Evolutionary conservation across 2,888 invertebrate species (phyloP).

Genomic region (Arctia plantaginis): DNA sequence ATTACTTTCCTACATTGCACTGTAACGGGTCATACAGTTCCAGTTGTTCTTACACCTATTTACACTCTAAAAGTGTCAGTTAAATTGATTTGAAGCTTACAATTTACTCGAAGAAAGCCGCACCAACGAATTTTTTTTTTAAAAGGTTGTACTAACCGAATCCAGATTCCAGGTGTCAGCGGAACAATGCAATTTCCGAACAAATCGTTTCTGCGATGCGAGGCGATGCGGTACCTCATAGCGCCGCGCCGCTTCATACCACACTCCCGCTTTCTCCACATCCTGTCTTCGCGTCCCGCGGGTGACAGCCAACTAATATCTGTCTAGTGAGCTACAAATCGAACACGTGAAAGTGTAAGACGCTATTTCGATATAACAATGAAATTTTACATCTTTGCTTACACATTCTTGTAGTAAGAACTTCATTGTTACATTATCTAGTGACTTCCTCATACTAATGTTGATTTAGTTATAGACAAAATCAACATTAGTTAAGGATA

Average conservation of each 20-base stretch:
- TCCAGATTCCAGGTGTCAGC: slow-evolving; percentile 80
- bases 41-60: slow-evolving; percentile 28
- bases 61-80: slow-evolving; percentile 28
- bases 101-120: slow-evolving; percentile 48
- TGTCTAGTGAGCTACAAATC: slow-evolving; percentile 45
- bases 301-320: slow-evolving; percentile 53
- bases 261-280: slow-evolving; percentile 24
- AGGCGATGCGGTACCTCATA: slow-evolving; percentile 4
- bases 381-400: slow-evolving; percentile 10
- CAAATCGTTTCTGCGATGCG: slow-evolving; percentile 69
- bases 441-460: not conserved
- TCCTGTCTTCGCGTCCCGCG: slow-evolving; percentile 34
- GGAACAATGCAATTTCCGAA: slow-evolving; percentile 81
- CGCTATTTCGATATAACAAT: slow-evolving; percentile 17
- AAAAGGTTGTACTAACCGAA: slow-evolving; percentile 72
- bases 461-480: not conserved
- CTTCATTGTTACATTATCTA: not conserved
- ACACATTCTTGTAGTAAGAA: not conserved
- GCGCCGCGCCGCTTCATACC: not conserved
- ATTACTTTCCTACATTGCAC: not conserved
- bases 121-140: slow-evolving; percentile 66
- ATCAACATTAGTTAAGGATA: not conserved
- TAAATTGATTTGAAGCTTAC: slow-evolving; percentile 49
- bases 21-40: not conserved
- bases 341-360: slow-evolving; percentile 36